A percentile compares a stretch with the other conserved stretches of the same genome.
Evolutionary conservation across 1,140 invertebrate genomes (phyloP).

Genomic region (Heliconius nattereri): DNA sequence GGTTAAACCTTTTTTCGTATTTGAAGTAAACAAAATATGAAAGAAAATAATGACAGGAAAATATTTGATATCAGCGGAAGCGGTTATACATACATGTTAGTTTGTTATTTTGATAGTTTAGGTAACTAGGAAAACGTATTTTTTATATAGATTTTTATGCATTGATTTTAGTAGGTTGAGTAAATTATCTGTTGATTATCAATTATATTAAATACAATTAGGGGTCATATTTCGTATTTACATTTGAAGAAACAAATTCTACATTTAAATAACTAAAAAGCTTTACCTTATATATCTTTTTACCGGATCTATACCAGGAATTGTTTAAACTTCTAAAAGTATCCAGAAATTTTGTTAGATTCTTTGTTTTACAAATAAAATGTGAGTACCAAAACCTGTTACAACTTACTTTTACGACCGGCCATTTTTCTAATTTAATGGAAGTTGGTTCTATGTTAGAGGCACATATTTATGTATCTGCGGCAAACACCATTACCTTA

Average conservation of each 20-base stretch:
- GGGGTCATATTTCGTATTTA: neutral
- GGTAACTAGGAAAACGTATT: neutral
- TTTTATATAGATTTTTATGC: neutral
- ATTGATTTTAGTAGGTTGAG: neutral
- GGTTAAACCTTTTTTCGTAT: neutral
- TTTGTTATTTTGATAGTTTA: constrained; percentile 19
- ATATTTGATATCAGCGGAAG: constrained; percentile 19
- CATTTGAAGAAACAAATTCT: neutral
- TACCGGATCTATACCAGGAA: neutral
- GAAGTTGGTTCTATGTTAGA: constrained; percentile 29
- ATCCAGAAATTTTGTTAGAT: neutral
- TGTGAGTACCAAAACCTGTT: neutral
- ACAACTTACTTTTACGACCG: constrained; percentile 27
- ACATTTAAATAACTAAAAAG: too few species aligned
- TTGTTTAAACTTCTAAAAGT: neutral
- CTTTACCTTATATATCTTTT: too few species aligned
- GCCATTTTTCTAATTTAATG: constrained; percentile 30
- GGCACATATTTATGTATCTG: constrained; percentile 21
- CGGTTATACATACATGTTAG: constrained; percentile 28
- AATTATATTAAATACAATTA: too few species aligned
- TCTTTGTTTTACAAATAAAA: constrained; percentile 9
- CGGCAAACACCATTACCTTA: constrained; percentile 16
- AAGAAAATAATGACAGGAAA: constrained; percentile 21
- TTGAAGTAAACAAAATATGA: constrained; percentile 9
- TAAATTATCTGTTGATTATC: too few species aligned